Conservation (phyloP, 2,888 invertebrate genomes). For the Chaitophorus viminalis region DNA sequence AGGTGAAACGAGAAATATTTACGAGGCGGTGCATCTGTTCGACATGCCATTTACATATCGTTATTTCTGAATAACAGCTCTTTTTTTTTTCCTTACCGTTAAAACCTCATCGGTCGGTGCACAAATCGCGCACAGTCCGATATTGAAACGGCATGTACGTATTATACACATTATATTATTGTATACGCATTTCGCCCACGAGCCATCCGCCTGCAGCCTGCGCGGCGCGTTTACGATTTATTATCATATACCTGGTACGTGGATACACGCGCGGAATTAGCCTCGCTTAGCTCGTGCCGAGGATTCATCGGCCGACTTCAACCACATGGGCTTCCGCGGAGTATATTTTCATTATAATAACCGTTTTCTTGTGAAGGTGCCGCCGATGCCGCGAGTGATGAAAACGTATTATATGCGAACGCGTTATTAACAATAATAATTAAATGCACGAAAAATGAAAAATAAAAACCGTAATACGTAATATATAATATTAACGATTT, state of each 20-base stretch:
- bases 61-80: constrained; percentile 31
- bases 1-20: constrained; percentile 27
- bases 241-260: background rate
- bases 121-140: background rate
- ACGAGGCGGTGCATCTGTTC: constrained; percentile 32
- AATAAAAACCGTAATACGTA: background rate
- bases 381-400: constrained; percentile 23
- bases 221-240: constrained; percentile 28
- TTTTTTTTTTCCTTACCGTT: background rate
- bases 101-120: background rate
- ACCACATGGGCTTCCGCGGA: constrained; percentile 20
- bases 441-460: background rate
- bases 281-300: background rate
- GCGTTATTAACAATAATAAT: background rate
- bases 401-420: constrained; percentile 1
- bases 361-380: background rate
- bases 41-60: constrained; percentile 42
- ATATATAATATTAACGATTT: background rate
- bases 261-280: background rate
- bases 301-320: constrained; percentile 37
- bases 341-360: constrained; percentile 11
- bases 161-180: too few species aligned
- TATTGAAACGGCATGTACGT: constrained; percentile 2
- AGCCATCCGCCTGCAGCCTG: constrained; percentile 18
- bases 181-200: constrained; percentile 37